Percentiles rank a stretch among this genome's conserved stretches.
Evolutionary conservation across 2,797 vertebrate species (phyloP).

Genomic region (Phaenicophaeus curvirostris): DNA sequence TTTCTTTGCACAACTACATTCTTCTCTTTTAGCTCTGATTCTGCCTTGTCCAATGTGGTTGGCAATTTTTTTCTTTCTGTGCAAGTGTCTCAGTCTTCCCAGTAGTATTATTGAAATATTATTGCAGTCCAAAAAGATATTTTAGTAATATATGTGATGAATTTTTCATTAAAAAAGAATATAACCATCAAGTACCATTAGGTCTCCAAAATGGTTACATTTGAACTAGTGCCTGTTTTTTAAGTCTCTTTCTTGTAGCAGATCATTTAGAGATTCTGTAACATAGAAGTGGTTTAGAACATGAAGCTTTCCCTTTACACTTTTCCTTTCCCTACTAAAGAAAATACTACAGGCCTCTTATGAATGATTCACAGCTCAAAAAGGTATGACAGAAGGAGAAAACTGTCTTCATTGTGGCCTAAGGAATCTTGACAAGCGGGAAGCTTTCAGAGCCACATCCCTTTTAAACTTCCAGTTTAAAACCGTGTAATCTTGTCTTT

Average conservation of each 20-base stretch:
- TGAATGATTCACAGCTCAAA: not conserved
- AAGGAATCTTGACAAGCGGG: not conserved
- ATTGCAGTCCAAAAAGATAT: not conserved
- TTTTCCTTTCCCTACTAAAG: not conserved
- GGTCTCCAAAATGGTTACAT: not conserved
- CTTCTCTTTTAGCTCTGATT: not conserved
- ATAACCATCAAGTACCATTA: fast-evolving
- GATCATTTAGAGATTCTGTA: not conserved
- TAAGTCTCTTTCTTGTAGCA: not conserved
- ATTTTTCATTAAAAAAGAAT: not conserved
- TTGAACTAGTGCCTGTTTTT: not conserved
- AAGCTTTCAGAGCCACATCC: not conserved
- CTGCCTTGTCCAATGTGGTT: not conserved
- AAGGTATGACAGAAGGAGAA: not conserved
- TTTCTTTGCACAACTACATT: not conserved
- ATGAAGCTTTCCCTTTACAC: not conserved
- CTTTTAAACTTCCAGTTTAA: not conserved
- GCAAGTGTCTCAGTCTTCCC: not conserved
- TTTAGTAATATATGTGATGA: not conserved
- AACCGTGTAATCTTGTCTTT: not conserved
- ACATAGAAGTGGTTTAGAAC: not conserved
- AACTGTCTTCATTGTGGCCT: not conserved
- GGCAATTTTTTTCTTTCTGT: not conserved
- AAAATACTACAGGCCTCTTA: not conserved
- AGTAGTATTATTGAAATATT: not conserved